These are phyloP conservation scores for Silurus asotus DNA, from an alignment of 2,113 vertebrate genomes.

Conservation along the genomic window DNA sequence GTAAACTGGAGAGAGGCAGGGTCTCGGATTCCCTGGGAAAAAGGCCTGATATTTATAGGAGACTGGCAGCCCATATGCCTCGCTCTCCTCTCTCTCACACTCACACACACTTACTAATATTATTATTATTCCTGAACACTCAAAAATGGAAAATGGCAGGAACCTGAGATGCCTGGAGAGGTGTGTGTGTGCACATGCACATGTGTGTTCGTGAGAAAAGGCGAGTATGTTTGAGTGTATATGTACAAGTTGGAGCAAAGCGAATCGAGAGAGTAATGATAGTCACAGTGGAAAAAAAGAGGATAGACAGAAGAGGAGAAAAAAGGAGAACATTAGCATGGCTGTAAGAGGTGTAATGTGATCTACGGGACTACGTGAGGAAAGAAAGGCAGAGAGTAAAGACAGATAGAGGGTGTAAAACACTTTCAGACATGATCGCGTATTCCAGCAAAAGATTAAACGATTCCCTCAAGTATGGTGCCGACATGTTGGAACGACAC, in stretches of 20 bases:
- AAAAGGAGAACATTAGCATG: conserved; percentile 47
- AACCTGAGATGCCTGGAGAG: conserved; percentile 75
- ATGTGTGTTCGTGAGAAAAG: conserved; percentile 48
- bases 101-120: conserved; percentile 65
- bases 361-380: conserved; percentile 67
- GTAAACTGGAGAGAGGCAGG: conserved; percentile 77
- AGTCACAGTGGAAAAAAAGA: conserved; percentile 48
- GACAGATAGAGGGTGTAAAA: conserved; percentile 59
- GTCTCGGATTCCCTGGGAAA: conserved; percentile 76
- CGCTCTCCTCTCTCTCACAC: conserved; percentile 46
- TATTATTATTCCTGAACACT: conserved; percentile 78
- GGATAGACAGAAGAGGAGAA: conserved; percentile 41
- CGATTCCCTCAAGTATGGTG: conserved; percentile 73
- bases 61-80: conserved; percentile 70
- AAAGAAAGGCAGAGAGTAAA: conserved; percentile 45
- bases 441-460: conserved; percentile 77
- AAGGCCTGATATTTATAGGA: conserved; percentile 80
- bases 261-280: conserved; percentile 52
- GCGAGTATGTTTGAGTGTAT: conserved; percentile 47
- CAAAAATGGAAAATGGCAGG: conserved; percentile 80
- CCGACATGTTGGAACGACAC: conserved; percentile 72
- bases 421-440: conserved; percentile 73
- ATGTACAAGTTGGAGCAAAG: conserved; percentile 53
- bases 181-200: conserved; percentile 29
- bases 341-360: conserved; percentile 61